phyloP scores from a whole-genome alignment of 30 jellyfish, hydroid and myxozoan species.

The Hydractinia echinata region DNA sequence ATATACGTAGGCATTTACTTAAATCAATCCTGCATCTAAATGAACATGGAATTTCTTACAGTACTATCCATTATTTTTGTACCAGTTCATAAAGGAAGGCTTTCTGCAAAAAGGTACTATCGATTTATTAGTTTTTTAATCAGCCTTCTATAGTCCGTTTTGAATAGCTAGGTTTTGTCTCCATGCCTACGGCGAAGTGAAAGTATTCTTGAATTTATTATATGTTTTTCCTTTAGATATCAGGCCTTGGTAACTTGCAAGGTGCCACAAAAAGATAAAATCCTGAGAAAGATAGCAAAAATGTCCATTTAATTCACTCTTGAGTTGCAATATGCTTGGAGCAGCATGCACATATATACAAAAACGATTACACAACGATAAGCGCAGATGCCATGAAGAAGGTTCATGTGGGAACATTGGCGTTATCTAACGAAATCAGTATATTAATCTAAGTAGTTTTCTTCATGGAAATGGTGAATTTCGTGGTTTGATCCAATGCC shows the following conservation, averaged over 20 bases:
- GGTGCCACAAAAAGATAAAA: constrained; percentile 3
- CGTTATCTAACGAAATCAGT: no score
- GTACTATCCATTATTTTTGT: neutral
- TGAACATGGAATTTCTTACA: neutral
- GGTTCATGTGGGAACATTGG: constrained; percentile 16
- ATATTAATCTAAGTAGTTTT: neutral
- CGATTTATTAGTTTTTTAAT: no score
- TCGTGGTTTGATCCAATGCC: no score
- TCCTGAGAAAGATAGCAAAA: neutral
- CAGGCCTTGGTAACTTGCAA: neutral
- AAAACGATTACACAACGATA: neutral
- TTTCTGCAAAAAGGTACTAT: neutral
- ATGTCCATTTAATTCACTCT: constrained; percentile 9
- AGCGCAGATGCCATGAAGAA: constrained; percentile 26
- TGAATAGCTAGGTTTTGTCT: no score
- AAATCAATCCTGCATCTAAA: neutral
- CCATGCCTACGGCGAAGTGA: no score
- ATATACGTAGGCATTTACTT: neutral
- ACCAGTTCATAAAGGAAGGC: neutral
- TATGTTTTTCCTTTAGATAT: constrained; percentile 11
- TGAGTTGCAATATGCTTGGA: neutral
- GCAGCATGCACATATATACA: neutral
- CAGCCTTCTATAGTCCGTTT: no score
- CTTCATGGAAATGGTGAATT: no score
- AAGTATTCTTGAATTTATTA: no score